Percentiles rank a stretch among this genome's conserved stretches.
Conservation (phyloP, 2,113 vertebrate species). For the Telmatochromis brichardi region DNA sequence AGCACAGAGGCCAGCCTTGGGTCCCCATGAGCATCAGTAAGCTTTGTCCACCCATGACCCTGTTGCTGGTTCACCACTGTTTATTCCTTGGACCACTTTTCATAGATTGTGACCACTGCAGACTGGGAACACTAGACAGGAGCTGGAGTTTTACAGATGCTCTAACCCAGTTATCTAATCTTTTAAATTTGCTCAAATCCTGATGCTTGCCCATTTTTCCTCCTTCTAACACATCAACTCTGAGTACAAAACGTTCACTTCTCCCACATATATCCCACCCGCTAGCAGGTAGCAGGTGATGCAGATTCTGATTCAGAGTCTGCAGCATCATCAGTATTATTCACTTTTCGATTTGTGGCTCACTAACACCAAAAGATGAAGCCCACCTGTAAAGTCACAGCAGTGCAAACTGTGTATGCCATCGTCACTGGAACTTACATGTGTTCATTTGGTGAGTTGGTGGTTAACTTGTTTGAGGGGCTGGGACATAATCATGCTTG, state of each 20-base stretch:
- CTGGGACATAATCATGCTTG: neutral
- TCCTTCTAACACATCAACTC: neutral
- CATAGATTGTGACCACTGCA: neutral
- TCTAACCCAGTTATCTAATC: neutral
- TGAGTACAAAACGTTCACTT: neutral
- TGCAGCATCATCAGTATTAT: neutral
- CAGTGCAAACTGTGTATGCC: neutral
- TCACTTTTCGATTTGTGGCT: neutral
- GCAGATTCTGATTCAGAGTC: neutral
- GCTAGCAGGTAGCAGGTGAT: neutral
- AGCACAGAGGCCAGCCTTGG: neutral
- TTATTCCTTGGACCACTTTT: neutral
- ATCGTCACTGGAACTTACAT: neutral
- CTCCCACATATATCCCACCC: neutral
- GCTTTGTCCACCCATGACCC: neutral
- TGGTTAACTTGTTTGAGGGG: neutral
- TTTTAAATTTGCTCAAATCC: neutral
- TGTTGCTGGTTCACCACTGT: neutral
- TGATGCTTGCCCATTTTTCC: neutral
- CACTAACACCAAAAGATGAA: neutral
- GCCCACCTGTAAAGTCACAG: neutral
- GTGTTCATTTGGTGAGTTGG: neutral
- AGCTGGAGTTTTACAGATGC: neutral
- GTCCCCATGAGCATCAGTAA: neutral
- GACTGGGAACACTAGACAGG: neutral